Percentiles rank a stretch among this genome's conserved stretches.
Evolutionary conservation across 2,888 invertebrate genomes (phyloP).

Genomic region (Trimorus sp.): DNA sequence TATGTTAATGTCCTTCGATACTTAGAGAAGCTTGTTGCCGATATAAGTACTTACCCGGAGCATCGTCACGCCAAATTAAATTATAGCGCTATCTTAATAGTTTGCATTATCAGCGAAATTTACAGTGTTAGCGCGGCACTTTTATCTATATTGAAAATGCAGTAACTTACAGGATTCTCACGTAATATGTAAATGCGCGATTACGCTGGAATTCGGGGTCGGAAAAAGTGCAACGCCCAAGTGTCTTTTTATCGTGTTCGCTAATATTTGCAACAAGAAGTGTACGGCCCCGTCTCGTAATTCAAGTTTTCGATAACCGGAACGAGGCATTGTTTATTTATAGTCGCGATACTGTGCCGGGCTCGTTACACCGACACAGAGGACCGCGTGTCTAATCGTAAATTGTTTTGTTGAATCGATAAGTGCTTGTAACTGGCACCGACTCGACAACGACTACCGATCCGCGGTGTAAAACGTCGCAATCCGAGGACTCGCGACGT

Average conservation of each 20-base stretch:
- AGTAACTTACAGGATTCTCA: slow-evolving; percentile 57
- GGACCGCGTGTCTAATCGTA: slow-evolving; percentile 11
- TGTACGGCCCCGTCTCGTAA: slow-evolving; percentile 30
- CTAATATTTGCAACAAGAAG: slow-evolving; percentile 46
- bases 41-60: slow-evolving; percentile 60
- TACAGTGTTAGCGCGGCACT: slow-evolving; percentile 58
- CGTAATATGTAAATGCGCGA: slow-evolving; percentile 56
- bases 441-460: not conserved
- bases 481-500: too few relatives aligned
- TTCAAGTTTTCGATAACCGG: slow-evolving; percentile 1
- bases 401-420: slow-evolving; percentile 39
- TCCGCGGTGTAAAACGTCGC: not conserved
- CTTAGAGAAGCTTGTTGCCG: slow-evolving; percentile 67
- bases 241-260: slow-evolving; percentile 56
- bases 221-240: slow-evolving; percentile 40
- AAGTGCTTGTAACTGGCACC: slow-evolving; percentile 27
- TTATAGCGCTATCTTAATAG: slow-evolving; percentile 65
- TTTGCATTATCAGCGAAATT: slow-evolving; percentile 60
- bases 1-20: slow-evolving; percentile 68
- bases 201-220: slow-evolving; percentile 44
- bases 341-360: not conserved
- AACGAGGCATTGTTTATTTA: slow-evolving; percentile 23
- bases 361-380: not conserved
- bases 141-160: slow-evolving; percentile 57
- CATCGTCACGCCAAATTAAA: slow-evolving; percentile 66